Evolutionary conservation across 2,797 vertebrate genomes (phyloP).

Genomic region (Oophaga sylvatica): DNA sequence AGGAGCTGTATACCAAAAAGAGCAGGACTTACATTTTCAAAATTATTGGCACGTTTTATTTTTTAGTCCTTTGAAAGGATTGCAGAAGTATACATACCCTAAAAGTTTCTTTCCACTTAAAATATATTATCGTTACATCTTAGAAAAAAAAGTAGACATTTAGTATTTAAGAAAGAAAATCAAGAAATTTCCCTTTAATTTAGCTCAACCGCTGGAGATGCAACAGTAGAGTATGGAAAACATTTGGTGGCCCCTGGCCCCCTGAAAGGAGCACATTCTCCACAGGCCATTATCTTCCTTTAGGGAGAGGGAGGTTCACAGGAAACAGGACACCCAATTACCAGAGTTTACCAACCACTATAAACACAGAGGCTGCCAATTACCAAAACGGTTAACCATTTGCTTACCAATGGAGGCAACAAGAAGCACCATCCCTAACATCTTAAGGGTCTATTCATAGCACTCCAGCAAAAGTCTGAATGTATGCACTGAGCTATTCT

Average conservation of each 20-base stretch:
- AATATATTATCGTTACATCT: no score
- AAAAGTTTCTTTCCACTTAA: no score
- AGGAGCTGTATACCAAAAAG: background rate
- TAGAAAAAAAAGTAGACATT: no score
- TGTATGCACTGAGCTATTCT: no score
- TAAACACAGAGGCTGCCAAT: background rate
- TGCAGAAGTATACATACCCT: background rate
- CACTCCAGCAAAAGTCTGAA: no score
- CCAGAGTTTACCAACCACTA: background rate
- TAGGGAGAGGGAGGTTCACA: background rate
- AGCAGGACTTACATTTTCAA: background rate
- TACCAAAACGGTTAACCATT: background rate
- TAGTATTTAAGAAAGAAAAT: background rate
- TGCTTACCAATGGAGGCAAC: background rate
- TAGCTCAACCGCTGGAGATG: background rate
- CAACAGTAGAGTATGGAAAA: background rate
- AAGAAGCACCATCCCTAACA: background rate
- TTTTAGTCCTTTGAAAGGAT: background rate
- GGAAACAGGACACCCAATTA: slow-evolving; percentile 32
- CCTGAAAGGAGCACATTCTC: background rate
- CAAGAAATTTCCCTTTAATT: background rate
- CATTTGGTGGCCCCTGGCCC: background rate
- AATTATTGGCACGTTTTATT: background rate
- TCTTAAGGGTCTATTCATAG: no score
- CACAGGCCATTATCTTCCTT: background rate